phyloP scores from a whole-genome alignment of 2,797 vertebrate genomes.

The Petrocephalus sullivani region DNA sequence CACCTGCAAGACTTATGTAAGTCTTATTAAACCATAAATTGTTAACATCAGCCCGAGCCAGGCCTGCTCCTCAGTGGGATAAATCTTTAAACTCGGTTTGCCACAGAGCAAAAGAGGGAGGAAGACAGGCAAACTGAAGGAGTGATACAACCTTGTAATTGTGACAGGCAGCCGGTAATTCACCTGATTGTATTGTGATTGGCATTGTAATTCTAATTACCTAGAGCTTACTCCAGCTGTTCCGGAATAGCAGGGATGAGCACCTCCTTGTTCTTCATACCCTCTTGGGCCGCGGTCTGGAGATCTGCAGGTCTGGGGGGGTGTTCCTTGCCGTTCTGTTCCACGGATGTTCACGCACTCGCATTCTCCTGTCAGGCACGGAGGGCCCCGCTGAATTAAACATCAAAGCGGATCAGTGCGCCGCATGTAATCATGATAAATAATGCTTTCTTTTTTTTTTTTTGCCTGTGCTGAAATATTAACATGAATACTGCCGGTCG shows the following conservation, averaged over 20 bases:
- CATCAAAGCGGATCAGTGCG: slow-evolving; percentile 12
- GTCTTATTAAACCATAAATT: slow-evolving; percentile 38
- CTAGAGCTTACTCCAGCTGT: slow-evolving; percentile 64
- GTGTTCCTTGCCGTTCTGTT: neutral
- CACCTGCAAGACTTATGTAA: slow-evolving; percentile 78
- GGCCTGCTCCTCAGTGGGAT: neutral
- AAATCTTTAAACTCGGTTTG: slow-evolving; percentile 9
- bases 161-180: slow-evolving; percentile 22
- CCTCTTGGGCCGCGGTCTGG: neutral
- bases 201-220: slow-evolving; percentile 25
- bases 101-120: neutral
- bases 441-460: neutral
- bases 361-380: neutral
- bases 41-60: slow-evolving; percentile 18
- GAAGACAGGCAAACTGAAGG: neutral
- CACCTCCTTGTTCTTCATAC: neutral
- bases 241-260: slow-evolving; percentile 30
- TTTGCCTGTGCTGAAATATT: neutral
- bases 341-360: neutral
- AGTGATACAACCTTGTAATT: neutral
- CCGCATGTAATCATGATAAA: neutral
- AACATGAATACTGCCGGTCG: neutral
- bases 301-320: neutral
- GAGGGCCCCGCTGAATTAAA: neutral
- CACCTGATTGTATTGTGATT: slow-evolving; percentile 60